These are phyloP conservation scores for Lasioglossum zephyrum DNA, from an alignment of 2,888 invertebrate genomes.

Conservation along the genomic window DNA sequence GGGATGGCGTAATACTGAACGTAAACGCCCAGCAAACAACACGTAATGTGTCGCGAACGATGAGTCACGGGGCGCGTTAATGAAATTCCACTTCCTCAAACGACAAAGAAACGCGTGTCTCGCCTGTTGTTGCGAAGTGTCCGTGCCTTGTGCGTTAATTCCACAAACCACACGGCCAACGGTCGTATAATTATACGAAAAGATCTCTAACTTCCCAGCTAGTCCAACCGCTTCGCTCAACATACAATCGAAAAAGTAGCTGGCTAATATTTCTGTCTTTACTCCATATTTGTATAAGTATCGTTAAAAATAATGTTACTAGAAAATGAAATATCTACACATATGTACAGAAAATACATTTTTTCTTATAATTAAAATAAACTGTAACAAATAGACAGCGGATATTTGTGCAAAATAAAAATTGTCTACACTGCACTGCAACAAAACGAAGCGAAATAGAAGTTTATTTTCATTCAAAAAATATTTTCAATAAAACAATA, in stretches of 20 bases:
- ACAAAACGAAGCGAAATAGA: too few relatives aligned
- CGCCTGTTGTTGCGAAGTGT: constrained; percentile 46
- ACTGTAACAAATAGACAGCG: background rate
- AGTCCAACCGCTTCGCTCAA: background rate
- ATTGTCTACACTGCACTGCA: too few relatives aligned
- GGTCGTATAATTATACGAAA: constrained; percentile 8
- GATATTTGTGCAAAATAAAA: too few relatives aligned
- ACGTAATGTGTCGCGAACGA: constrained; percentile 39
- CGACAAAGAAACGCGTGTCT: constrained; percentile 67
- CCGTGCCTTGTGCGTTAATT: constrained; percentile 65
- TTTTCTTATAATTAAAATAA: background rate
- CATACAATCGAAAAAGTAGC: background rate
- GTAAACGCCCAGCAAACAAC: constrained; percentile 24
- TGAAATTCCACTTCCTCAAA: constrained; percentile 71
- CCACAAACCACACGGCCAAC: constrained; percentile 41
- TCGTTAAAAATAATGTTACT: background rate
- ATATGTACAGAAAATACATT: background rate
- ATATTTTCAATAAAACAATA: too few relatives aligned
- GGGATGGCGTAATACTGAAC: background rate
- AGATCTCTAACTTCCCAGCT: background rate
- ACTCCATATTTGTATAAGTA: background rate
- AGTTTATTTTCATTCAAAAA: too few relatives aligned
- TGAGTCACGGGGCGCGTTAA: constrained; percentile 67
- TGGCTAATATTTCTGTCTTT: background rate
- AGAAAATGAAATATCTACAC: background rate